Evolutionary conservation across 2,797 vertebrate genomes (phyloP), one percentile per base, ranked within the genome.

Genomic region (Myiotriccus ornatus): DNA sequence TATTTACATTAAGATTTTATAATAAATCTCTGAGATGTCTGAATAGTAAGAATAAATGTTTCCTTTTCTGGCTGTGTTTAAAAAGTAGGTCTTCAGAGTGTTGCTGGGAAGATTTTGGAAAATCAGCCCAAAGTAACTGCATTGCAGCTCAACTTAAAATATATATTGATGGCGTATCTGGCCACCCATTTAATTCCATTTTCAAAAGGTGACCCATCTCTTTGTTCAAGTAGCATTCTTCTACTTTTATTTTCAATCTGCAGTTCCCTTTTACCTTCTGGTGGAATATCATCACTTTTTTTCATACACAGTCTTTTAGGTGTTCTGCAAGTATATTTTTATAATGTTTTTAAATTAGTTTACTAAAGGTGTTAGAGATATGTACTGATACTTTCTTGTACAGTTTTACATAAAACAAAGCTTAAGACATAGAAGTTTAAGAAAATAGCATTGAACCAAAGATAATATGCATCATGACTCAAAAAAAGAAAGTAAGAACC

Each of bases 1-100:
- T 97, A 70, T 93, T 94, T 94, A 70, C 70, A 84, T 68, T 88
- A 88, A 90, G 91, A 68, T 92, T 96, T 96, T 81, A 86, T 95
- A 63, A 90, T 92, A 95, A 87, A 37, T 84, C 93, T 90, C 91
- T 46, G 67, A 90, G 74, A 64, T 84, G 56, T 88, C 87, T 95
- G 85, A 96, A 87, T 84, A 79, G 35, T 50, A 79, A 84, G 83
- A 84, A 94, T 69, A 86, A 93, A 84, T 63, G 67, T 89, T 95
- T 88, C 87, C 12, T 76, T 89, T 84, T 6, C 89, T 88, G 56
- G 25, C 85, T 96, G 59, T 52, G 19, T 88, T 86, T 32, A 86
- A 85, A 93, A 89, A 87, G 50, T 93, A 91, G 76, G 76, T 94
- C 80, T 96, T 95, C 69, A 52, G 56, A 79, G 32, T 74, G 91